phyloP scores from a whole-genome alignment of 2,888 invertebrate genomes.

The Drosophila koepferae region DNA sequence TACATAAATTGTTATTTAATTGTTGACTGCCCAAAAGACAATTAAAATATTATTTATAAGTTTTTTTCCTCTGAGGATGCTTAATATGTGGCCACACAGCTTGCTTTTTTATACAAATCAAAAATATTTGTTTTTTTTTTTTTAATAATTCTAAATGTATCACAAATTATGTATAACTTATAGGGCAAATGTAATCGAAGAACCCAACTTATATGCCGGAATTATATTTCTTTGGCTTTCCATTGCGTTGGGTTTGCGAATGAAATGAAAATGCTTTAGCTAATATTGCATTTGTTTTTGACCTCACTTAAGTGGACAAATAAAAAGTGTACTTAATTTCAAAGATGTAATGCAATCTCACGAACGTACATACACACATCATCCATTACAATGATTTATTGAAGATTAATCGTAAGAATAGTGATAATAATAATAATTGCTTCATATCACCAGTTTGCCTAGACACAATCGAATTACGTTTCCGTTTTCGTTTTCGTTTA shows the following conservation, averaged over 20 bases:
- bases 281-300: slow-evolving; percentile 61
- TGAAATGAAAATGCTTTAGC: slow-evolving; percentile 19
- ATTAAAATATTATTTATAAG: slow-evolving; percentile 20
- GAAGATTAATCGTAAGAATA: slow-evolving; percentile 42
- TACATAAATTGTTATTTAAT: slow-evolving; percentile 26
- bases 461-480: slow-evolving; percentile 49
- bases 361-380: slow-evolving; percentile 41
- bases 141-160: slow-evolving; percentile 41
- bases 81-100: slow-evolving; percentile 62
- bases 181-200: slow-evolving; percentile 28
- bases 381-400: slow-evolving; percentile 49
- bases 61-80: slow-evolving; percentile 56
- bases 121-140: slow-evolving; percentile 20
- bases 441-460: slow-evolving; percentile 70
- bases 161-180: slow-evolving; percentile 53
- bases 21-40: slow-evolving; percentile 15
- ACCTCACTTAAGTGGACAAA: slow-evolving; percentile 34
- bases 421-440: slow-evolving; percentile 74
- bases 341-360: slow-evolving; percentile 49
- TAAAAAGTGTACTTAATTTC: slow-evolving; percentile 53
- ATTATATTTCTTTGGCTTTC: slow-evolving; percentile 28
- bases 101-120: slow-evolving; percentile 26
- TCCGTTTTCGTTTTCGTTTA: slow-evolving; percentile 11
- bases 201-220: slow-evolving; percentile 6
- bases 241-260: slow-evolving; percentile 18